These are phyloP conservation scores for Drosophila infuscata DNA, from an alignment of 2,888 invertebrate species.

Conservation along the genomic window DNA sequence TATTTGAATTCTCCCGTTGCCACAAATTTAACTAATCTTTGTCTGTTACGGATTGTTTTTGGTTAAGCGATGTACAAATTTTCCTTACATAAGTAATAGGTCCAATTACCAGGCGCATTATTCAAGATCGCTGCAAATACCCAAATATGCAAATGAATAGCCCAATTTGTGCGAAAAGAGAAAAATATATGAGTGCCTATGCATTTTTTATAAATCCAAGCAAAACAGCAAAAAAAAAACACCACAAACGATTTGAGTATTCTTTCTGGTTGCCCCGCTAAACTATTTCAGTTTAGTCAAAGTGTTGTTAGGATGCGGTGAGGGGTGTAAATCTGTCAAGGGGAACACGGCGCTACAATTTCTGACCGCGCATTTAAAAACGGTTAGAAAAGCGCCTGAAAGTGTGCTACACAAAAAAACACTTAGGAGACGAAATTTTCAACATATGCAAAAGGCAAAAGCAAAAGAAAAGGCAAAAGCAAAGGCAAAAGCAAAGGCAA, in stretches of 20 bases:
- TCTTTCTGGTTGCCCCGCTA: constrained; percentile 44
- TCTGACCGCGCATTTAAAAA: constrained; percentile 36
- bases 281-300: constrained; percentile 52
- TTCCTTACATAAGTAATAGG: not conserved
- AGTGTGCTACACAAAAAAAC: constrained; percentile 73
- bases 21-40: not conserved
- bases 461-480: constrained; percentile 15
- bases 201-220: constrained; percentile 17
- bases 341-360: constrained; percentile 5
- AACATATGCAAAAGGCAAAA: constrained; percentile 58
- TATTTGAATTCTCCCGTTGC: not conserved
- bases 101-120: not conserved
- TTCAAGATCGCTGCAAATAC: not conserved
- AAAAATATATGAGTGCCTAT: constrained; percentile 1
- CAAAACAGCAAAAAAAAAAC: constrained; percentile 15
- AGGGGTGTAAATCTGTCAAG: not conserved
- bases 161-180: not conserved
- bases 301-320: no score
- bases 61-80: not conserved
- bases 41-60: not conserved
- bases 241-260: constrained; percentile 45
- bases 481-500: constrained; percentile 57
- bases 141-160: constrained; percentile 1
- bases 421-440: constrained; percentile 68
- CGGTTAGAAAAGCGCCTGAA: constrained; percentile 42